Base-by-base conservation (phyloP, 2,888 invertebrate species). In the Sphecodes monilicornis region DNA sequence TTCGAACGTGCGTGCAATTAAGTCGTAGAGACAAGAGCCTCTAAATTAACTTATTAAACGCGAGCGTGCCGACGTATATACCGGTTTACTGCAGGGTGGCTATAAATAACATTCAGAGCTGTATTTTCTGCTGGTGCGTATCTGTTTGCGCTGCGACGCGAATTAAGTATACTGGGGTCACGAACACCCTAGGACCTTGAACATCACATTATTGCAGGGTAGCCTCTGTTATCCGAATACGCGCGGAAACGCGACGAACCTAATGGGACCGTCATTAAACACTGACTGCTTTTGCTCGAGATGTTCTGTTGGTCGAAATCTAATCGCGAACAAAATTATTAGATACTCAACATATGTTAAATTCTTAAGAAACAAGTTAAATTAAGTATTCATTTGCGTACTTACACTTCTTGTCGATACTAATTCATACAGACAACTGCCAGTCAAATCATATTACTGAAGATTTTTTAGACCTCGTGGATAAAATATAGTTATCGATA, bases 41-140 rank as follows among this genome's bases (percentile, higher is more conserved):
- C 81, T 87, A 87, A 91, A 91, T 90, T 90, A 92, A 91, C 90
- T 91, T 90, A 91, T 92, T 91, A 89, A 79, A 71, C 83, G 83
- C 75, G 78, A 80, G 60, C 26, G 68, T 60, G 70, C 41, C 32
- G 60, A 54, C 57, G 72, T 76, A 39, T 76, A 72, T 69, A 66
- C 76, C 80, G 84, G 69, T 79, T 87, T 78, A 79, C 86, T 81
- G 80, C 84, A 84, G 86, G 81, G 87, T 87, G 88, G 84, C 86
- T 88, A 90, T 92, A 92, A 92, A 91, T 92, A 92, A 91, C 90
- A 85, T 90, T 90, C 89, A 84, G 85, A 79, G 86, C 86, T 88
- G 83, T 90, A 87, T 90, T 92, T 91, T 89, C 84, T 86, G 84
- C 86, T 85, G 86, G 87, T 91, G 89, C 91, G 89, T 89, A 91